Evolutionary conservation across 2,113 vertebrate genomes (phyloP).

Genomic region (cattle (Bos taurus)): ARS-UCD2.0 NC_037356.1:2382501-2383000

Average conservation of each 20-base stretch:
- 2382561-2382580: not conserved
- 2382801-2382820: not conserved
- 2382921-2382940: not conserved
- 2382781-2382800: not conserved
- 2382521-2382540: not conserved
- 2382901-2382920: accelerated
- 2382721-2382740: not conserved
- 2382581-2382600: not conserved
- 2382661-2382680: not conserved
- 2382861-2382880: not conserved
- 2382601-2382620: not conserved
- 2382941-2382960: not conserved
- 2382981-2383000: not conserved
- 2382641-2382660: not conserved
- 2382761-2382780: not conserved
- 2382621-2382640: not conserved
- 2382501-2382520: not conserved
- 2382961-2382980: not conserved
- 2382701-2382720: not conserved
- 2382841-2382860: not conserved
- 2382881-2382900: not conserved
- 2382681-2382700: not conserved
- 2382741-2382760: not conserved
- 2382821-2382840: not conserved
- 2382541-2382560: not conserved